These are phyloP conservation scores for Eclectus roratus DNA, from an alignment of 2,113 vertebrate genomes.

Conservation along the genomic window DNA sequence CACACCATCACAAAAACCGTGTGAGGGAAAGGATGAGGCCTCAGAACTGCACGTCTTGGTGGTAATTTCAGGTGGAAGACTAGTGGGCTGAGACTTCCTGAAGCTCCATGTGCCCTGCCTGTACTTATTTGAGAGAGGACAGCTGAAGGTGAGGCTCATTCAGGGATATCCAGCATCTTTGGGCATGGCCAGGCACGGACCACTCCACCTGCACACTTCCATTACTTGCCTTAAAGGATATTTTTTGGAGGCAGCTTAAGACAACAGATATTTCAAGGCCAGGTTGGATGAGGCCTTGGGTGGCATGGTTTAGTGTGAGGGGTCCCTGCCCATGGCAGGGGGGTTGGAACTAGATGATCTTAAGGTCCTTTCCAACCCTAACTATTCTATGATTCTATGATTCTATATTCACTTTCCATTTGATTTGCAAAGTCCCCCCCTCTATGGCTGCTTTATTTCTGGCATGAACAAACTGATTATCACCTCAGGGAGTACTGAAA, in stretches of 20 bases:
- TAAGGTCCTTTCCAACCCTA: no score
- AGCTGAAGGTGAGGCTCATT: background rate
- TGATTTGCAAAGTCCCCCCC: background rate
- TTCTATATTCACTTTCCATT: no score
- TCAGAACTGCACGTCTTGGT: background rate
- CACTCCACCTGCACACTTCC: background rate
- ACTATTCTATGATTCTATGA: no score
- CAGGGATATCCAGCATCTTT: background rate
- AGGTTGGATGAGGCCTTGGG: no score
- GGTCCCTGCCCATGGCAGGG: no score
- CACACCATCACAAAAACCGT: background rate
- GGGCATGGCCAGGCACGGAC: background rate
- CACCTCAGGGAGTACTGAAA: background rate
- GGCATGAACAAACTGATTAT: rapidly evolving
- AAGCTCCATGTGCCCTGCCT: background rate
- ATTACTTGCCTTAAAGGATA: background rate
- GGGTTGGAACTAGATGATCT: no score
- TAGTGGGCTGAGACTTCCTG: background rate
- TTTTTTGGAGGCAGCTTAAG: background rate
- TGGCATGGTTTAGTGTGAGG: no score
- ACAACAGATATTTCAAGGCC: background rate
- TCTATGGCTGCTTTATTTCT: background rate
- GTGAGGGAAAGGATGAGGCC: background rate
- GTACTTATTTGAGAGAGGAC: background rate
- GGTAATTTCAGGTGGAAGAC: background rate